Evolutionary conservation across 2,113 vertebrate species (phyloP).

Genomic region (Pyxicephalus adspersus): DNA sequence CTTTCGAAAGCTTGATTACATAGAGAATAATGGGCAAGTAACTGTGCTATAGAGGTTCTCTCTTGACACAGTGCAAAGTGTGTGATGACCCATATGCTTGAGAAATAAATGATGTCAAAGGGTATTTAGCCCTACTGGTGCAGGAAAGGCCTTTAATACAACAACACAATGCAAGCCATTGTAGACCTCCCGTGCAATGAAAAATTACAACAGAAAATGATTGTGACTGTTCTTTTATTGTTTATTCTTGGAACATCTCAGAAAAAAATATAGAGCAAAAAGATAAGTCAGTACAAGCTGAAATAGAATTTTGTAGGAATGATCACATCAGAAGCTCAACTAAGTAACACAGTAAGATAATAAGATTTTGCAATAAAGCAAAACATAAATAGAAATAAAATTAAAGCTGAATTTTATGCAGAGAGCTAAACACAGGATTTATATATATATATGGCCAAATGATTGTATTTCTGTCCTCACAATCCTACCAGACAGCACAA

Average conservation of each 20-base stretch:
- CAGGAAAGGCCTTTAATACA: slow-evolving; percentile 40
- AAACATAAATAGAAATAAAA: no score
- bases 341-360: no score
- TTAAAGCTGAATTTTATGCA: no score
- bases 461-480: no score
- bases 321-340: no score
- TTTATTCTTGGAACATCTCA: slow-evolving; percentile 5
- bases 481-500: no score
- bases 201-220: slow-evolving; percentile 47
- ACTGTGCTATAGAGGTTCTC: slow-evolving; percentile 40
- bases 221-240: slow-evolving; percentile 46
- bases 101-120: slow-evolving; percentile 44
- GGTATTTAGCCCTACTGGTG: slow-evolving; percentile 48
- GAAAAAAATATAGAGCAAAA: neutral
- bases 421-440: no score
- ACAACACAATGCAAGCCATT: slow-evolving; percentile 41
- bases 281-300: neutral
- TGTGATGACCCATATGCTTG: slow-evolving; percentile 46
- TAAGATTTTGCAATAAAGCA: no score
- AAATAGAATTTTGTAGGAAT: neutral
- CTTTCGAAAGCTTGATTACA: slow-evolving; percentile 50
- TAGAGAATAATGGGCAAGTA: slow-evolving; percentile 41
- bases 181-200: slow-evolving; percentile 38
- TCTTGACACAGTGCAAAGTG: slow-evolving; percentile 28
- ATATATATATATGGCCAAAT: no score